These are phyloP conservation scores for Bostrychus sinensis DNA, from an alignment of 2,113 vertebrate species.

Conservation along the genomic window DNA sequence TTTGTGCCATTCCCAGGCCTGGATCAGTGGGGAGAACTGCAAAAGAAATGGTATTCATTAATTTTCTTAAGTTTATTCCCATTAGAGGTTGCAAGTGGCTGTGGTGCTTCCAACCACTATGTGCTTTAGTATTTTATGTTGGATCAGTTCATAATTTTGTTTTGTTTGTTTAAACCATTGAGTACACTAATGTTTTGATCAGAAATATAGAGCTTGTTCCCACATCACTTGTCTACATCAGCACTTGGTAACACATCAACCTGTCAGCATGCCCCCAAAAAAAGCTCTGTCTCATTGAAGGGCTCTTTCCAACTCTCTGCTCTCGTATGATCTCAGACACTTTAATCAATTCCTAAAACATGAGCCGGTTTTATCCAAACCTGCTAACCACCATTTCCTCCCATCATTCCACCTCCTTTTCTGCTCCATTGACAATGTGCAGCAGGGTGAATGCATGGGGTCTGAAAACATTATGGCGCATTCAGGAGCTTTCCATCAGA, in stretches of 20 bases:
- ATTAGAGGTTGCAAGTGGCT: no score
- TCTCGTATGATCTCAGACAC: slow-evolving; percentile 15
- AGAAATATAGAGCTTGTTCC: not conserved
- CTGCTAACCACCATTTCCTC: slow-evolving; percentile 24
- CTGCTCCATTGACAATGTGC: slow-evolving; percentile 26
- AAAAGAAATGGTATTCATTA: no score
- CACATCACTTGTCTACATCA: not conserved
- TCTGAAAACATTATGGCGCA: slow-evolving; percentile 44
- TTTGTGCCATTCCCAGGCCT: no score
- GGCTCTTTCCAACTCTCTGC: not conserved
- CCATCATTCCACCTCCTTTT: slow-evolving; percentile 22
- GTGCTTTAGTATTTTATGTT: no score
- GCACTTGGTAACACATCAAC: not conserved
- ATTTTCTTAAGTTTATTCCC: no score
- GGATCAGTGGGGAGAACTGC: no score
- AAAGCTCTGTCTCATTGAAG: not conserved
- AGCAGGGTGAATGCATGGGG: slow-evolving; percentile 27
- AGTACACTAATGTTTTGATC: not conserved
- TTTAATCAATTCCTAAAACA: slow-evolving; percentile 43
- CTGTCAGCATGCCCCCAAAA: not conserved
- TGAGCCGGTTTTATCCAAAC: slow-evolving; percentile 18
- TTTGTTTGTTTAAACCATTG: no score
- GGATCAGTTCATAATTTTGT: no score
- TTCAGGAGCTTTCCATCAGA: slow-evolving; percentile 29
- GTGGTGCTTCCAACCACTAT: no score